phyloP scores from a whole-genome alignment of 2,888 invertebrate genomes.

The Folsomia candida region DNA sequence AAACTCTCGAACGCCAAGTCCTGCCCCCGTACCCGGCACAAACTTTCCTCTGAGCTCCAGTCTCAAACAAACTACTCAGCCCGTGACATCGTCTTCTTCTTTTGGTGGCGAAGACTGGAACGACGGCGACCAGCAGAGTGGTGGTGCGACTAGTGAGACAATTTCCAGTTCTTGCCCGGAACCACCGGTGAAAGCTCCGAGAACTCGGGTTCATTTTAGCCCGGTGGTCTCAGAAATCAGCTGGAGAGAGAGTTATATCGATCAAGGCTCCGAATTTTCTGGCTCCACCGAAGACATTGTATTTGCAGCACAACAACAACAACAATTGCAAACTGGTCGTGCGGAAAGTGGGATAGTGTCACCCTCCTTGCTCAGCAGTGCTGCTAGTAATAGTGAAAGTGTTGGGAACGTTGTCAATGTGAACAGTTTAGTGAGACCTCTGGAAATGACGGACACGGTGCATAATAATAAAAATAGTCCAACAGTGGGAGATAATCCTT shows the following conservation, averaged over 20 bases:
- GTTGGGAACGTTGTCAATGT: slow-evolving; percentile 28
- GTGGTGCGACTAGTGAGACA: slow-evolving; percentile 4
- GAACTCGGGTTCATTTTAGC: slow-evolving; percentile 47
- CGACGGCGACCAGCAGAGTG: background rate
- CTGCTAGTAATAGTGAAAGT: slow-evolving; percentile 22
- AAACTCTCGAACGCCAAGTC: slow-evolving; percentile 48
- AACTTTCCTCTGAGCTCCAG: slow-evolving; percentile 23
- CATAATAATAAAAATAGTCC: too few relatives aligned
- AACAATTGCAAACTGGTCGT: background rate
- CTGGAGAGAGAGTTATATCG: slow-evolving; percentile 49
- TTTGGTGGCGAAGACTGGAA: slow-evolving; percentile 14
- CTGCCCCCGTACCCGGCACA: slow-evolving; percentile 41
- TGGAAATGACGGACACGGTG: slow-evolving; percentile 7
- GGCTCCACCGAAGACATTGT: slow-evolving; percentile 40
- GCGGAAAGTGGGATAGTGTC: background rate
- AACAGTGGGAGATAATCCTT: slow-evolving; percentile 11
- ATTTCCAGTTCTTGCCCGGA: background rate
- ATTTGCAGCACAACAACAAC: background rate
- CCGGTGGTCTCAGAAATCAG: slow-evolving; percentile 49
- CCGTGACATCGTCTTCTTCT: slow-evolving; percentile 22
- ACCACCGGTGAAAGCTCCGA: slow-evolving; percentile 35
- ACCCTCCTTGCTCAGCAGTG: slow-evolving; percentile 6
- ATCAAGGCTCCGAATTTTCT: slow-evolving; percentile 46
- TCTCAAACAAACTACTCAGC: slow-evolving; percentile 2
- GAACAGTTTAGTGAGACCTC: slow-evolving; percentile 39